A percentile compares a stretch with the other conserved stretches of the same genome.
phyloP scores from a whole-genome alignment of 2,113 vertebrate genomes.

The Meriones unguiculatus region DNA sequence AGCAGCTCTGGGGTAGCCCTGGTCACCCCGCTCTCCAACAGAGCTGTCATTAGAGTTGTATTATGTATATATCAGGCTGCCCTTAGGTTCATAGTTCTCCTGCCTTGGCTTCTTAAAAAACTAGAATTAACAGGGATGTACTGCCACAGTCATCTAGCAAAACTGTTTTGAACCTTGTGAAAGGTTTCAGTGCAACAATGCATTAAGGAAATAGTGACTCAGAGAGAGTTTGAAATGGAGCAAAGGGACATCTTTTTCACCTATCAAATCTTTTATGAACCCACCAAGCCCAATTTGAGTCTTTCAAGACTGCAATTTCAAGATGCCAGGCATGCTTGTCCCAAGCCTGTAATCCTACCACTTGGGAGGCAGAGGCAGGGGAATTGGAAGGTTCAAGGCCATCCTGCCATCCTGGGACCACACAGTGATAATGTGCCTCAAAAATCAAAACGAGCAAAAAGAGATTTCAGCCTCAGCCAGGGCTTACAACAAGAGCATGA shows the following conservation, averaged over 20 bases:
- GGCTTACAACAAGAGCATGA: not conserved
- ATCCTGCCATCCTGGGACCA: not conserved
- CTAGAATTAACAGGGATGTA: not conserved
- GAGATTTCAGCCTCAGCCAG: not conserved
- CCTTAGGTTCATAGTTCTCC: not conserved
- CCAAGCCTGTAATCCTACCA: not conserved
- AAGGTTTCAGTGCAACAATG: not conserved
- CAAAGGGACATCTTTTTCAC: not conserved
- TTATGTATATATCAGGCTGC: not conserved
- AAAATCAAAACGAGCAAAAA: not conserved
- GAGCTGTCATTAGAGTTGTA: not conserved
- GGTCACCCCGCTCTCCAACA: not conserved
- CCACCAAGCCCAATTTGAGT: not conserved
- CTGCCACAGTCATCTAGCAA: not conserved
- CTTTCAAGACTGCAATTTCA: not conserved
- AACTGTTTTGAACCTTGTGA: not conserved
- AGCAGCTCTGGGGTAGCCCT: not conserved
- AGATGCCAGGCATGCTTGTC: not conserved
- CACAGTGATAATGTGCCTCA: not conserved
- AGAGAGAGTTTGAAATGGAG: not conserved
- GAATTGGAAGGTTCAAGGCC: not conserved
- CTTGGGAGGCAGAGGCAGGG: no score
- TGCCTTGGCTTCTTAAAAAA: not conserved
- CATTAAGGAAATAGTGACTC: not conserved
- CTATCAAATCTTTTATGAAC: not conserved